These are phyloP conservation scores for Cuniculus paca DNA, from an alignment of 2,797 vertebrate species.

Conservation along the genomic window DNA sequence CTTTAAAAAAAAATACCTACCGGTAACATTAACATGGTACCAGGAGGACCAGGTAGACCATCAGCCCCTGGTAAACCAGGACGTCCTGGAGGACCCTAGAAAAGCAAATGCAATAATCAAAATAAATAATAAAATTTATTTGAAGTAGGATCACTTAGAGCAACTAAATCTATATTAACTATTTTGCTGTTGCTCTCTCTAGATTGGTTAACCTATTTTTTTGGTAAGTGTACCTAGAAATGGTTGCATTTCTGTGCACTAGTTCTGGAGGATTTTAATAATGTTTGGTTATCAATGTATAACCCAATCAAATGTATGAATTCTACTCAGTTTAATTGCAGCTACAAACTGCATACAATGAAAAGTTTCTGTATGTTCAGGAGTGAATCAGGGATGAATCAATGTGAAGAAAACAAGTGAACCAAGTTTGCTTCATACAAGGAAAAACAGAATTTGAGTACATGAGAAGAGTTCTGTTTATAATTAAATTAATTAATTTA, in stretches of 20 bases:
- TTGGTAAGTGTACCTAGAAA: background rate
- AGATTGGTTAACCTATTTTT: background rate
- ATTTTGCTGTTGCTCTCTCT: background rate
- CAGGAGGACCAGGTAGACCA: conserved; percentile 97
- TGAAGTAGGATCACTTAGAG: background rate
- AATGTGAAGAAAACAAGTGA: background rate
- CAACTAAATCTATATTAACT: background rate
- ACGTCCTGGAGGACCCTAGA: conserved; percentile 95
- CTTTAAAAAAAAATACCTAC: conserved; percentile 87
- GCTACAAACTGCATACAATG: background rate
- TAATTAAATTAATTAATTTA: background rate
- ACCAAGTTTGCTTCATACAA: background rate
- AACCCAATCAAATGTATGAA: background rate
- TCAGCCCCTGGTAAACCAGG: conserved; percentile 97
- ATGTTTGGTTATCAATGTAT: background rate
- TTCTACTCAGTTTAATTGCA: background rate
- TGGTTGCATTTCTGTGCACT: background rate
- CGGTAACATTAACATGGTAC: conserved; percentile 98
- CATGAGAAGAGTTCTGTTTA: background rate
- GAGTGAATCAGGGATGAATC: background rate
- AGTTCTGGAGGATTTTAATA: background rate
- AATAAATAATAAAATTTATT: background rate
- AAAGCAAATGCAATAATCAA: conserved; percentile 31
- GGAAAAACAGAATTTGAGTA: background rate
- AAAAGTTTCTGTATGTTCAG: background rate